Percentiles rank a stretch among this genome's conserved stretches.
These are phyloP conservation scores for Panopea generosa DNA, from an alignment of 2,888 invertebrate species.

Conservation along the genomic window DNA sequence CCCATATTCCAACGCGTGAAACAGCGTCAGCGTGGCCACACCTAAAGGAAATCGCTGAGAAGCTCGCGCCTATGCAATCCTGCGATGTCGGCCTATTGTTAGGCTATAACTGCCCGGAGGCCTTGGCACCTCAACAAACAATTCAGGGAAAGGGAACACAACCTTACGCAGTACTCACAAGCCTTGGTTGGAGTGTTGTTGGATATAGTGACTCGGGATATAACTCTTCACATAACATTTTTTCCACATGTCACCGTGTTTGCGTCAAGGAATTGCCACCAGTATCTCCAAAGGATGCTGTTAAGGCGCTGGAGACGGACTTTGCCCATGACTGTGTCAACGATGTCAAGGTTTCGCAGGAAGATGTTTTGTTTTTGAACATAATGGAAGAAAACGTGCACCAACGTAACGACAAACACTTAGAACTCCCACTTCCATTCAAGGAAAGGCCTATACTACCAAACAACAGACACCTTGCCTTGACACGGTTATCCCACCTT, in stretches of 20 bases:
- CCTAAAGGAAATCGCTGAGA: conserved; percentile 7
- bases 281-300: conserved; percentile 23
- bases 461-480: background rate
- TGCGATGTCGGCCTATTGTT: conserved; percentile 52
- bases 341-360: conserved; percentile 25
- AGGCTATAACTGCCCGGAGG: conserved; percentile 47
- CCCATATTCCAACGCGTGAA: conserved; percentile 15
- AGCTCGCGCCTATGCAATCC: conserved; percentile 7
- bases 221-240: background rate
- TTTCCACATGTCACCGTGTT: conserved; percentile 1
- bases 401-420: conserved; percentile 24
- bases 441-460: conserved; percentile 10
- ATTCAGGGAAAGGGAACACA: conserved; percentile 6
- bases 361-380: conserved; percentile 29
- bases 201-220: background rate
- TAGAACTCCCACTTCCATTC: background rate
- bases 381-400: conserved; percentile 17
- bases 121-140: conserved; percentile 31
- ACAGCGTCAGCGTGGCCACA: conserved; percentile 11
- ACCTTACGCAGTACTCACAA: conserved; percentile 9
- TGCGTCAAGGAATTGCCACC: conserved; percentile 27
- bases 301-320: conserved; percentile 31
- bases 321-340: background rate
- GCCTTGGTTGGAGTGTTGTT: conserved; percentile 9
- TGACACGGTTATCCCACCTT: conserved; percentile 3